Evolutionary conservation across 2,113 vertebrate species (phyloP).

Genomic region (Asarcornis scutulata): DNA sequence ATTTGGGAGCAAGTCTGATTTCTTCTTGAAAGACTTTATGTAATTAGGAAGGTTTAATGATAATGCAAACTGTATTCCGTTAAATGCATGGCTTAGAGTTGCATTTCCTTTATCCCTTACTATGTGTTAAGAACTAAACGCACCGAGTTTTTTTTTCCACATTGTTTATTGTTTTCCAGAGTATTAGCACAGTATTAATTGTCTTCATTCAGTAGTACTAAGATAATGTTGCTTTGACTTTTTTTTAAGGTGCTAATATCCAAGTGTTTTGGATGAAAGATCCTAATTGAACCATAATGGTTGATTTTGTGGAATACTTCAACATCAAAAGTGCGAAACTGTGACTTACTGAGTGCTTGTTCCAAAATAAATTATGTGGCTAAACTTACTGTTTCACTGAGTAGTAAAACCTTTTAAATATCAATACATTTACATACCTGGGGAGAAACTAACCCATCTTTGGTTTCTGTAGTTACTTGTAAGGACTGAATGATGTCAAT

Average conservation of each 20-base stretch:
- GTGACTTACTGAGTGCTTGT: neutral
- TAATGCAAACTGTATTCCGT: neutral
- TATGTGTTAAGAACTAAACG: neutral
- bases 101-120: constrained; percentile 26
- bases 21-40: neutral
- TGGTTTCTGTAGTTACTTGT: neutral
- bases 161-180: neutral
- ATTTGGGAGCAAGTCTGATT: neutral
- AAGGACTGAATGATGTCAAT: neutral
- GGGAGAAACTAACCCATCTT: neutral
- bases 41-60: neutral
- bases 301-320: constrained; percentile 14
- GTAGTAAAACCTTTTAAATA: neutral
- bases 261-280: constrained; percentile 30
- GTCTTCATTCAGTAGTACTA: neutral
- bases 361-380: constrained; percentile 13
- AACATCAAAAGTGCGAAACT: neutral
- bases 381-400: neutral
- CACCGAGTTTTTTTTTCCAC: neutral
- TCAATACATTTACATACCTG: neutral
- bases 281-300: constrained; percentile 58
- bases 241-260: constrained; percentile 70
- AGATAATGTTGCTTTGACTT: neutral
- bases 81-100: neutral
- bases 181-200: neutral